Evolutionary conservation across 2,113 vertebrate species (phyloP).

Genomic region (Zingel zingel): DNA sequence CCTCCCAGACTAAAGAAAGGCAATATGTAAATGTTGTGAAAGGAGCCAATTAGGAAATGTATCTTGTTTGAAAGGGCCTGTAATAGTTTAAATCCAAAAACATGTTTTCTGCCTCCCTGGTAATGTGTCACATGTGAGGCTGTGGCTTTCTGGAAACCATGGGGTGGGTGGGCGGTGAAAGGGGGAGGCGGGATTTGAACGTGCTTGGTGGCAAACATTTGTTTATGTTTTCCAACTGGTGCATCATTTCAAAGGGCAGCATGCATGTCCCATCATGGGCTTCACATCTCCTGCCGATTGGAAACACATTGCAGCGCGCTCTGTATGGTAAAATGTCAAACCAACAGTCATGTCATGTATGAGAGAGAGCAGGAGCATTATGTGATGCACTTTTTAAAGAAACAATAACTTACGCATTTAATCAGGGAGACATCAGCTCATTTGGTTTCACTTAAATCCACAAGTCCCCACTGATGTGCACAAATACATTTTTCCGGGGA

Average conservation of each 20-base stretch:
- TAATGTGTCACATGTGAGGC: conserved; percentile 82
- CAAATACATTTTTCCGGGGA: conserved; percentile 36
- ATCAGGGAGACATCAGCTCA: conserved; percentile 61
- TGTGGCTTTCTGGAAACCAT: conserved; percentile 70
- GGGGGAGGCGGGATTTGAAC: conserved; percentile 62
- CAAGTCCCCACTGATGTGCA: conserved; percentile 43
- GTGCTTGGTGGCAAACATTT: conserved; percentile 86
- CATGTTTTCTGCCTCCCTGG: conserved; percentile 78
- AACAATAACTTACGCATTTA: conserved; percentile 66
- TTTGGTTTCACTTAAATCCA: conserved; percentile 75
- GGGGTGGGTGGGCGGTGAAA: conserved; percentile 27
- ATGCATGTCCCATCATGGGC: conserved; percentile 66
- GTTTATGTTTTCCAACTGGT: conserved; percentile 82
- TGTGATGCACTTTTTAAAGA: conserved; percentile 45
- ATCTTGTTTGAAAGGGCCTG: conserved; percentile 82
- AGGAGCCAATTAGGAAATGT: conserved; percentile 82
- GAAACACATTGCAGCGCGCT: conserved; percentile 81
- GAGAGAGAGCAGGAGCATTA: conserved; percentile 18
- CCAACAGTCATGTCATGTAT: conserved; percentile 46
- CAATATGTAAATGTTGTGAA: conserved; percentile 86
- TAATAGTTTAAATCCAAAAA: conserved; percentile 86
- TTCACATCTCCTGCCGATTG: conserved; percentile 73
- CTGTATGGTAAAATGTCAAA: conserved; percentile 68
- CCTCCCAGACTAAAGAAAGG: conserved; percentile 30
- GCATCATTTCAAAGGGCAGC: conserved; percentile 81